Conservation (phyloP, 2,797 vertebrate species). For the Scolopax rusticola region DNA sequence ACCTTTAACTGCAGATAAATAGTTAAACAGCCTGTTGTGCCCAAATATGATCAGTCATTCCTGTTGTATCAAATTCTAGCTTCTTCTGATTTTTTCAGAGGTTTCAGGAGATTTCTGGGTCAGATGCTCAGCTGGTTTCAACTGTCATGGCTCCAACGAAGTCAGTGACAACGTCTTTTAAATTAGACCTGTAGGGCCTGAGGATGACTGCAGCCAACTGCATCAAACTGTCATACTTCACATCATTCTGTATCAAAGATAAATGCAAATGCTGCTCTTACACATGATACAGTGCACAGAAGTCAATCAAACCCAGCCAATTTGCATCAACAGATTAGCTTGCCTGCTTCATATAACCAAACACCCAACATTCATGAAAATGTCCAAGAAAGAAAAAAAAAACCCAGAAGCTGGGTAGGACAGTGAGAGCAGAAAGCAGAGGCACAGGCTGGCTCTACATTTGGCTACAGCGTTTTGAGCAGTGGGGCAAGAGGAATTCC, state of each 20-base stretch:
- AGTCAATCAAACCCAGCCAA: slow-evolving; percentile 10
- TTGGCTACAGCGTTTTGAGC: background rate
- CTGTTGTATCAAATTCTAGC: background rate
- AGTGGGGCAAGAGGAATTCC: background rate
- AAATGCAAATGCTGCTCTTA: slow-evolving; percentile 15
- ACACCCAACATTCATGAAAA: background rate
- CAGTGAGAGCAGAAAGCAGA: background rate
- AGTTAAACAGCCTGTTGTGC: background rate
- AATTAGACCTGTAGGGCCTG: slow-evolving; percentile 17
- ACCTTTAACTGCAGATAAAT: background rate
- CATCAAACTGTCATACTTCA: slow-evolving; percentile 19
- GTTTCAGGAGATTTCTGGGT: slow-evolving; percentile 7
- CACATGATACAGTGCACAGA: background rate
- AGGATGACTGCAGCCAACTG: background rate
- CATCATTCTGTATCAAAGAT: background rate
- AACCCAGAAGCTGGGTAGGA: accelerated
- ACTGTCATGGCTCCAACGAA: background rate
- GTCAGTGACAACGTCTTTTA: slow-evolving; percentile 25
- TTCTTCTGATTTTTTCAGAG: slow-evolving; percentile 8
- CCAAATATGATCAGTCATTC: background rate
- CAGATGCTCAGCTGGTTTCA: slow-evolving; percentile 6
- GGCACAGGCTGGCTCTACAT: background rate
- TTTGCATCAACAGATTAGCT: slow-evolving; percentile 21
- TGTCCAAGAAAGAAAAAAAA: background rate
- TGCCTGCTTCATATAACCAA: background rate